These are phyloP conservation scores for Muscicapa striata DNA, from an alignment of 2,797 vertebrate genomes.

Conservation along the genomic window DNA sequence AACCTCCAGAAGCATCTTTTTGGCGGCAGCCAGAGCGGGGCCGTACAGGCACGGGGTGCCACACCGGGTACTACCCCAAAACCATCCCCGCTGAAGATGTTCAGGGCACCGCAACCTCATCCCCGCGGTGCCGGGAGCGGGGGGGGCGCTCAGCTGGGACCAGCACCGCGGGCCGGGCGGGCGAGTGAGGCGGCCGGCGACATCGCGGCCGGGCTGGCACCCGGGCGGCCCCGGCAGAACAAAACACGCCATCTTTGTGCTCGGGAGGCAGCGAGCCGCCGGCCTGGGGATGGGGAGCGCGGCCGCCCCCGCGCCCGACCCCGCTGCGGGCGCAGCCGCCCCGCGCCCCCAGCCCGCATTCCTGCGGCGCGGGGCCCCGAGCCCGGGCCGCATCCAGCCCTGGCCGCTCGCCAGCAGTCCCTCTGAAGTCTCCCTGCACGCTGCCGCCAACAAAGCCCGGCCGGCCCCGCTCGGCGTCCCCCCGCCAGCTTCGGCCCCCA, in stretches of 20 bases:
- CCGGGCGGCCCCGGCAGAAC: not conserved
- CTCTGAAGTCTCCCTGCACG: constrained; percentile 34
- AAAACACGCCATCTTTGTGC: constrained; percentile 35
- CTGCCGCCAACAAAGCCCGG: constrained; percentile 33
- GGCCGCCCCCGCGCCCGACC: not conserved
- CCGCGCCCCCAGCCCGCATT: constrained; percentile 26
- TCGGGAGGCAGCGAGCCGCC: not conserved
- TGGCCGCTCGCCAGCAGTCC: constrained; percentile 38
- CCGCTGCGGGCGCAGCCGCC: not conserved
- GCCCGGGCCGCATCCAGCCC: constrained; percentile 6
- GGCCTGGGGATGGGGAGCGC: not conserved
- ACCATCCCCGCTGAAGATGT: not conserved
- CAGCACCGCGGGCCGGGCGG: not conserved
- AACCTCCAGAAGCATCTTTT: not conserved
- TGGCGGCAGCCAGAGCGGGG: fast-evolving
- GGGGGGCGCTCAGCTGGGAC: not conserved
- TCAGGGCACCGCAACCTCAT: fast-evolving
- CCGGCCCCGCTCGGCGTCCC: not conserved
- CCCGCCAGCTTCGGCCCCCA: not conserved
- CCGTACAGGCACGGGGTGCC: fast-evolving
- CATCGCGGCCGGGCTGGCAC: not conserved
- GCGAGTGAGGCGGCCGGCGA: not conserved
- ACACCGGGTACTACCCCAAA: not conserved
- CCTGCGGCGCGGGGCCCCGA: constrained; percentile 38
- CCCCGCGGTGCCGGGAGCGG: fast-evolving